Evolutionary conservation across 2,113 vertebrate genomes (phyloP).

Genomic region (Pelodiscus sinensis): DNA sequence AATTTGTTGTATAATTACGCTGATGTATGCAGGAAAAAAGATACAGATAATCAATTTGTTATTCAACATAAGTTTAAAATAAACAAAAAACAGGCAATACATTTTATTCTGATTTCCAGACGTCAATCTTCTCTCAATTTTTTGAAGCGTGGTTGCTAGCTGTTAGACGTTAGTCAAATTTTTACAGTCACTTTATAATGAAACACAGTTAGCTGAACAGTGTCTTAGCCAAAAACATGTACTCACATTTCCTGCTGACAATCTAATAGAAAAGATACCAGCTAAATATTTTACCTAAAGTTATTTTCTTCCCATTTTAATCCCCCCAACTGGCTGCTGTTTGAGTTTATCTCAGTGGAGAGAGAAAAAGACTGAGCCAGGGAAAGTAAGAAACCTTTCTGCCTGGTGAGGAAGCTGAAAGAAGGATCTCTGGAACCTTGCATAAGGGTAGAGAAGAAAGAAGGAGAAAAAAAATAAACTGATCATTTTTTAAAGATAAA

Average conservation of each 20-base stretch:
- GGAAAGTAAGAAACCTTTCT: slow-evolving; percentile 29
- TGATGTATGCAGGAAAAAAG: not conserved
- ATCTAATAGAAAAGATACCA: slow-evolving; percentile 25
- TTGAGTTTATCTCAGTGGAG: slow-evolving; percentile 22
- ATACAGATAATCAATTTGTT: not conserved
- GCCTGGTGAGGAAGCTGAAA: slow-evolving; percentile 37
- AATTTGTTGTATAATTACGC: not conserved
- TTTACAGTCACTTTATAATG: slow-evolving; percentile 9
- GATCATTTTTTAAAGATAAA: slow-evolving; percentile 47
- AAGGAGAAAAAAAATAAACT: not conserved
- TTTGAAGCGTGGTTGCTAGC: slow-evolving; percentile 9
- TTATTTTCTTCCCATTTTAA: slow-evolving; percentile 56
- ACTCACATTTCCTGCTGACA: slow-evolving; percentile 37
- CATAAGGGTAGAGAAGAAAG: slow-evolving; percentile 10
- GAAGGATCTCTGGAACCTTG: not conserved
- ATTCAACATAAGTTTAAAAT: not conserved
- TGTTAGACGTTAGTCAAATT: not conserved
- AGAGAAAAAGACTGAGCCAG: not conserved
- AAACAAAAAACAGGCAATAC: not conserved
- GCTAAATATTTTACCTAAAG: slow-evolving; percentile 48
- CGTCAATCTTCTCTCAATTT: not conserved
- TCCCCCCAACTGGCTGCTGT: not conserved
- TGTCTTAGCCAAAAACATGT: slow-evolving; percentile 5
- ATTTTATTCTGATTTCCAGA: not conserved
- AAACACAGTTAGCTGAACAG: slow-evolving; percentile 24